A percentile compares a stretch with the other conserved stretches of the same genome.
These are phyloP conservation scores for Monarcha castaneiventris DNA, from an alignment of 2,113 vertebrate genomes.

Conservation along the genomic window DNA sequence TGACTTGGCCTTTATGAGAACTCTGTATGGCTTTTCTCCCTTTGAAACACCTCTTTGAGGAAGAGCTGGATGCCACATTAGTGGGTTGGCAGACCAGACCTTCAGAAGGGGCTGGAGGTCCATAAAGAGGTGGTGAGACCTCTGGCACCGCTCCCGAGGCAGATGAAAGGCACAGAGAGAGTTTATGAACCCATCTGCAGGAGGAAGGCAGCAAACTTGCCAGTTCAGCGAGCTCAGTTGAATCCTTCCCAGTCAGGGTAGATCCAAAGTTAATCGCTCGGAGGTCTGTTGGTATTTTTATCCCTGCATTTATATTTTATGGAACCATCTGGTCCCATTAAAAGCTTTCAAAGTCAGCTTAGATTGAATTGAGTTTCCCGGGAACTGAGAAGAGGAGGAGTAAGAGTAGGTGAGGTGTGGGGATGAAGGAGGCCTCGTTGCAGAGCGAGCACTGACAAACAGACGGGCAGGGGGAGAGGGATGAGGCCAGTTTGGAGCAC, in stretches of 20 bases:
- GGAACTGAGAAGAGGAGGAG: not conserved
- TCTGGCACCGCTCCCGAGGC: not conserved
- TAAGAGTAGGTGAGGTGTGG: not conserved
- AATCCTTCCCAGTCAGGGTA: conserved; percentile 26
- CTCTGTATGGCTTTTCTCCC: not conserved
- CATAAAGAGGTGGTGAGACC: not conserved
- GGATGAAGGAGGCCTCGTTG: not conserved
- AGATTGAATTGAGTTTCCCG: conserved; percentile 21
- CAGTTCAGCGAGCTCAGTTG: not conserved
- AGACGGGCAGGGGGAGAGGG: not conserved
- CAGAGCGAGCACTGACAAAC: not conserved
- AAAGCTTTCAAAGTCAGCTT: conserved; percentile 54
- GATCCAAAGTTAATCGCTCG: conserved; percentile 61
- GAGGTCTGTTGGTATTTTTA: conserved; percentile 59
- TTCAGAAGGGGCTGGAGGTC: not conserved
- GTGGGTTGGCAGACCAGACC: not conserved
- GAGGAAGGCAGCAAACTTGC: not conserved
- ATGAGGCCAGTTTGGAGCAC: not conserved
- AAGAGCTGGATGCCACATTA: not conserved
- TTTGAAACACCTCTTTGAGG: not conserved
- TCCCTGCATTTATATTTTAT: conserved; percentile 69
- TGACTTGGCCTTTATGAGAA: not conserved
- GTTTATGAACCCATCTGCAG: not conserved
- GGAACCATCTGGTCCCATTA: conserved; percentile 69
- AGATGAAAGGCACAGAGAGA: not conserved